These are phyloP conservation scores for Drosophila austrosaltans DNA, from an alignment of 2,888 invertebrate species.

Conservation along the genomic window DNA sequence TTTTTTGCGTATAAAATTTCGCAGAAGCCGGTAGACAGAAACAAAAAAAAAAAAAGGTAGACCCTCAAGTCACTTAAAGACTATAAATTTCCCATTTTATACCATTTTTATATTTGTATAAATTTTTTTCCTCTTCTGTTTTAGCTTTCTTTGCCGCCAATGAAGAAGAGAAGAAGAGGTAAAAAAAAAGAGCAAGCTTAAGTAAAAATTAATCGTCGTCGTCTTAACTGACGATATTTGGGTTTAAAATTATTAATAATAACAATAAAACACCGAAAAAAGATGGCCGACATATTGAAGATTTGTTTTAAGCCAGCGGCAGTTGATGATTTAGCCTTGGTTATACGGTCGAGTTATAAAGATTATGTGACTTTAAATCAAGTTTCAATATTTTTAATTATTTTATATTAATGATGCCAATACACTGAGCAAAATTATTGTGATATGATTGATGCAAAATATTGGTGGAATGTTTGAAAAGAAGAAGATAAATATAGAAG, in stretches of 20 bases:
- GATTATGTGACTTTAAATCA: neutral
- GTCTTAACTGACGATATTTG: constrained; percentile 71
- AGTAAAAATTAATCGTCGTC: constrained; percentile 73
- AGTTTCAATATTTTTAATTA: constrained; percentile 1
- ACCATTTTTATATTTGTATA: neutral
- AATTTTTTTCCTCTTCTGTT: constrained; percentile 19
- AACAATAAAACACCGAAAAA: constrained; percentile 1
- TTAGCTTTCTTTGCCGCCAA: constrained; percentile 49
- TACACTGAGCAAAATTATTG: neutral
- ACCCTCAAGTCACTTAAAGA: constrained; percentile 54
- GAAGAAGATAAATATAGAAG: no score
- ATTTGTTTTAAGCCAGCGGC: neutral
- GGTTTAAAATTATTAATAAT: constrained; percentile 30
- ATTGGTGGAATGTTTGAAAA: no score
- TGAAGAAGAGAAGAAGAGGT: constrained; percentile 8
- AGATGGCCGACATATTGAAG: constrained; percentile 23
- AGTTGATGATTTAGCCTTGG: neutral
- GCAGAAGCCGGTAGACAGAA: constrained; percentile 71
- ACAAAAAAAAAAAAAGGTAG: constrained; percentile 14
- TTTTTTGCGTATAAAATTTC: constrained; percentile 46
- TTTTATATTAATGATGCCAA: neutral
- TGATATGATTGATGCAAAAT: neutral
- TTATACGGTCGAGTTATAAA: neutral
- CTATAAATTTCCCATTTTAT: constrained; percentile 73
- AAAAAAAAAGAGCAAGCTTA: constrained; percentile 52